phyloP scores from a whole-genome alignment of 2,797 vertebrate genomes.

The Gymnothorax reevesii region DNA sequence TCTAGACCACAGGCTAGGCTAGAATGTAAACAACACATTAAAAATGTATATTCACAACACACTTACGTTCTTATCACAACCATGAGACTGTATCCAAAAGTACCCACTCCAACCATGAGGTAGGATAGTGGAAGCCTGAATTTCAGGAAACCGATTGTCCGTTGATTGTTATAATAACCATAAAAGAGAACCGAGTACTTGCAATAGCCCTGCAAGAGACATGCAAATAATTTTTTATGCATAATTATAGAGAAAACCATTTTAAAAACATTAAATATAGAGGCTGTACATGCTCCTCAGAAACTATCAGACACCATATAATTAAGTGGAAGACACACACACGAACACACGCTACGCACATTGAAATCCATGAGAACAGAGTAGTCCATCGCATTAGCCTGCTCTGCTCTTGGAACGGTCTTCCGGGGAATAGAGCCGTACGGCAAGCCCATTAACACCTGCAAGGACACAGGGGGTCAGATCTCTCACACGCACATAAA shows the following conservation, averaged over 20 bases:
- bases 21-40: not conserved
- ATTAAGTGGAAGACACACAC: not conserved
- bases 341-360: constrained; percentile 63
- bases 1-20: not conserved
- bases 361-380: constrained; percentile 96
- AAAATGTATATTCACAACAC: not conserved
- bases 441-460: constrained; percentile 94
- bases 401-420: constrained; percentile 88
- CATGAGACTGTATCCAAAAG: constrained; percentile 96
- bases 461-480: constrained; percentile 16
- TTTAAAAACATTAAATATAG: not conserved
- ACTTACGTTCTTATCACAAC: constrained; percentile 98
- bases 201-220: constrained; percentile 83
- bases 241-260: not conserved
- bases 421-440: constrained; percentile 94
- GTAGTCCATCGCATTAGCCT: constrained; percentile 90
- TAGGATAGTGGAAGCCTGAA: constrained; percentile 94
- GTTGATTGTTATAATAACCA: constrained; percentile 91
- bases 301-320: not conserved
- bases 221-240: constrained; percentile 17
- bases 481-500: not conserved
- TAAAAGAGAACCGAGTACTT: constrained; percentile 96
- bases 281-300: not conserved
- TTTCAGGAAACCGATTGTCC: constrained; percentile 91
- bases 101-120: constrained; percentile 93